Evolutionary conservation across 2,888 invertebrate genomes (phyloP).

Genomic region (Callyntrura sp.): DNA sequence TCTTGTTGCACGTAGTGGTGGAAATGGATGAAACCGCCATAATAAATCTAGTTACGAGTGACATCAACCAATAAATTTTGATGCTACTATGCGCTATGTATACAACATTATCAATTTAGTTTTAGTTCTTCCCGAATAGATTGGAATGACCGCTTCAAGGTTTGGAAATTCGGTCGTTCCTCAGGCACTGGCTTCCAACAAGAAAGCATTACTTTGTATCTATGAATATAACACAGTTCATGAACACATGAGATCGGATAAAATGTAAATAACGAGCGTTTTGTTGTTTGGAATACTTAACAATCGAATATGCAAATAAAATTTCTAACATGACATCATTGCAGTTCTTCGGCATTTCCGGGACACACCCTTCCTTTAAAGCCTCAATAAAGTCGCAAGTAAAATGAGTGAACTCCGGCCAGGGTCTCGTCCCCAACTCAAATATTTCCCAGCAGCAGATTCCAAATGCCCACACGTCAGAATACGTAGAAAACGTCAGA

Average conservation of each 20-base stretch:
- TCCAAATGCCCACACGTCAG: constrained; percentile 57
- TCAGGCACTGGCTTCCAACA: not conserved
- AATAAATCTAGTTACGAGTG: no score
- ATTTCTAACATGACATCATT: not conserved
- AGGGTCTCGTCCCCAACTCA: constrained; percentile 37
- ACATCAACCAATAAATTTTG: no score
- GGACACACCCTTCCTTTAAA: constrained; percentile 8
- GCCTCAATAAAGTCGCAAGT: constrained; percentile 31
- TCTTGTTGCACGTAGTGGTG: no score
- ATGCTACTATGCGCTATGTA: no score
- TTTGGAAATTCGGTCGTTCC: not conserved
- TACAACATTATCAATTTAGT: no score
- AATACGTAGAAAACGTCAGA: constrained; percentile 34
- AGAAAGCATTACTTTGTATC: not conserved
- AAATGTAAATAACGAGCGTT: no score
- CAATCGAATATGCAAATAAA: not conserved
- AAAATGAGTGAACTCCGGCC: constrained; percentile 29
- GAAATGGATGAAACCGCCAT: no score
- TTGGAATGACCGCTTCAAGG: no score
- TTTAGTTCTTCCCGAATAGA: no score
- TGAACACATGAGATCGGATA: no score
- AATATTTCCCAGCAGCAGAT: constrained; percentile 59
- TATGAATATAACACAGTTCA: not conserved
- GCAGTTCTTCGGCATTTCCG: not conserved
- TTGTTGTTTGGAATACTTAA: no score